Evolutionary conservation across 2,888 invertebrate genomes (phyloP), one percentile per base, ranked within the genome.

Genomic region (Parapristionchus giblindavisi): DNA sequence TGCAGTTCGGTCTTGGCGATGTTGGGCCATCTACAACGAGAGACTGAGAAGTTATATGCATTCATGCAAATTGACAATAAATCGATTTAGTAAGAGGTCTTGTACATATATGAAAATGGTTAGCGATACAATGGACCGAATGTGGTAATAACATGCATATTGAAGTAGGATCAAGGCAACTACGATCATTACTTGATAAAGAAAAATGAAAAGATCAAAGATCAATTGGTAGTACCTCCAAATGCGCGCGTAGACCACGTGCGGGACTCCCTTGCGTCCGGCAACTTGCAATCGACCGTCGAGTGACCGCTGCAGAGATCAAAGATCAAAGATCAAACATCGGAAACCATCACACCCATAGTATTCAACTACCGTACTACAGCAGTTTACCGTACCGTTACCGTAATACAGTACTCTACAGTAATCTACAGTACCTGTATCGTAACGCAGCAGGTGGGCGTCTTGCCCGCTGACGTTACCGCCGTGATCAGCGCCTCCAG

Each of bases 281-380:
- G 99, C 99, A 65, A 97, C 96, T 92, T 99, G 99, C 82, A 99
- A 90, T 84, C 99, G 91, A 14, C 99, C 99, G 91, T 99, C 99
- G 32, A 99, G 91, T 4, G 99, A 99, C 85, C 99, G 92, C 89
- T 97, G 97, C 54, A 84, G 76, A 11, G 54, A 48, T 34, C 29
- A 52, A 54, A 43, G 5, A 29, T 32, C 21, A 51, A 38, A 6
- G 38, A 43, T 56, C 5, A n/a, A 54, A 21, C 40, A 52, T 11
- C 17, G 63, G 43, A 24, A 32, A 51, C 11, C 58, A 29, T 27
- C 52, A n/a, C 3, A 40, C 38, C 24, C 4, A 4, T 11, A 48
- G 21, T n/a, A n/a, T n/a, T n/a, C n/a, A n/a, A n/a, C n/a, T n/a
- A n/a, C n/a, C n/a, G n/a, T n/a, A n/a, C n/a, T n/a, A n/a, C n/a